A percentile compares a stretch with the other conserved stretches of the same genome.
Evolutionary conservation across 2,113 vertebrate genomes (phyloP).

Genomic region (Hyaena hyaena): DNA sequence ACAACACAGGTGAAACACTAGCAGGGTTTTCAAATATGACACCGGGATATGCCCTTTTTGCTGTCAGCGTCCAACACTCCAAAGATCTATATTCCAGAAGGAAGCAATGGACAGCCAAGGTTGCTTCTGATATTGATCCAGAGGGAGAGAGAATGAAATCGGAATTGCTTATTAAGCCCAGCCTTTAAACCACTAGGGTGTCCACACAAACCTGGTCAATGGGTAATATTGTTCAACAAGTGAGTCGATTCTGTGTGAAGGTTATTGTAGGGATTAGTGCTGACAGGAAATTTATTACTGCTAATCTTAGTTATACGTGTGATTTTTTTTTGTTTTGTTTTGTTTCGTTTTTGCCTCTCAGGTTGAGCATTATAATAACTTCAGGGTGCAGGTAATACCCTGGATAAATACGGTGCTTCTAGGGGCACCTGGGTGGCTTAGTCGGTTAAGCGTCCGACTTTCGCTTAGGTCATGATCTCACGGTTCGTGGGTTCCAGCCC

Average conservation of each 20-base stretch:
- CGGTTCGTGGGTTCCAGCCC: too few species aligned
- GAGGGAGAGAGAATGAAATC: background rate
- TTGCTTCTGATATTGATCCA: background rate
- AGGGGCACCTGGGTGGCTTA: too few species aligned
- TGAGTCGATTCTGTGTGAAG: background rate
- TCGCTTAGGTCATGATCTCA: too few species aligned
- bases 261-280: background rate
- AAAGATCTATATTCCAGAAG: background rate
- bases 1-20: background rate
- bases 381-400: background rate
- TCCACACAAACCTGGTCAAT: background rate
- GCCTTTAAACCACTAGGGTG: background rate
- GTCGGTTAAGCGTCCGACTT: too few species aligned
- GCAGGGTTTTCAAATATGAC: background rate
- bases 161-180: background rate
- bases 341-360: background rate
- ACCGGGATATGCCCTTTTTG: background rate
- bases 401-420: accelerated
- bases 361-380: background rate
- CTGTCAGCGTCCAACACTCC: accelerated
- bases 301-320: background rate
- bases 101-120: background rate
- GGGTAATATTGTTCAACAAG: background rate
- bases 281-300: background rate
- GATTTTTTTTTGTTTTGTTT: background rate